Base-by-base conservation (phyloP, 2,797 vertebrate genomes). In the Pseudochaenichthys georgianus region DNA sequence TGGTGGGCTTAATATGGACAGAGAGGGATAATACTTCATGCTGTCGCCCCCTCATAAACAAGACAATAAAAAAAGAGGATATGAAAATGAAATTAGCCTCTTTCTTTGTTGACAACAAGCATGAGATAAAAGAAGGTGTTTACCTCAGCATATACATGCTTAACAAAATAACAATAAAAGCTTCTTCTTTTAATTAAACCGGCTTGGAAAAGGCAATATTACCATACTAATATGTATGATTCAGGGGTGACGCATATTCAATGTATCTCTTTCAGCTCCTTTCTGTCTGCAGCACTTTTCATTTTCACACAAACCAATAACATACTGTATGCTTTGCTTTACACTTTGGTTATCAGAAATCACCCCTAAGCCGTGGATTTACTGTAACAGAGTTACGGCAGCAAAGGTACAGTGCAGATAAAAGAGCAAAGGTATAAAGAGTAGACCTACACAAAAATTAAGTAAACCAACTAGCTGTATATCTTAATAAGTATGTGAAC, bases 31-130 rank as follows among this genome's bases (percentile, higher is more conserved):
- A 80, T 86, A 74, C 82, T 84, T 87, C 84, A 84, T 81, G 74
- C 45, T 77, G 69, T 60, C 42, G 15, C 64, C 46, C n/a, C 74
- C 2, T 23, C 50, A 65, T 65, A 75, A 82, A 80, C 68, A 78
- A 82, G 52, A 81, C 77, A 85, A 83, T 82, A 82, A 89, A 87
- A 78, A 72, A 72, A 31, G 45, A 78, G 63, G 68, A 87, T 82
- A 84, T 83, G 55, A 84, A 81, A 88, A 82, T 73, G 66, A 82
- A 83, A 90, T 86, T 55, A 79, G 63, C 45, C 19, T 11, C 54
- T 72, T 59, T 78, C 55, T 65, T 73, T 85, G 74, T 75, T 87
- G 78, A 87, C 73, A 82, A 64, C 65, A 66, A 75, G 65, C 63
- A 65, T 52, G 38, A 82, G 72, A 89, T 76, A 64, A 82, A 88